Conservation (phyloP, 2,888 invertebrate genomes). For the Cerastoderma edule region DNA sequence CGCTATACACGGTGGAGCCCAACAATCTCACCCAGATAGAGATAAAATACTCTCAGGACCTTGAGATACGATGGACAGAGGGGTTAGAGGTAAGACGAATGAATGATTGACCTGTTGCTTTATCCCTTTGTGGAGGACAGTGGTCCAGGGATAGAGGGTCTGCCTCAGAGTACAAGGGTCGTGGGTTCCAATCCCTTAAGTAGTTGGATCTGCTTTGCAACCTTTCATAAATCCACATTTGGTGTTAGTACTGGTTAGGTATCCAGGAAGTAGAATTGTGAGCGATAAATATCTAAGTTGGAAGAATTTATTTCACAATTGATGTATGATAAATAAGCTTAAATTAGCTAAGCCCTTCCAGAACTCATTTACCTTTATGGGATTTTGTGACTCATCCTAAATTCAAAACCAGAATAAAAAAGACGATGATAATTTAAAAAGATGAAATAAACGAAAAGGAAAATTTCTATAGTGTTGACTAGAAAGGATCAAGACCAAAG, state of each 20-base stretch:
- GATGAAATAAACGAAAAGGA: neutral
- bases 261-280: no score
- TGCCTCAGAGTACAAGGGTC: no score
- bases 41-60: conserved; percentile 30
- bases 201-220: no score
- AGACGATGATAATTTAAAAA: neutral
- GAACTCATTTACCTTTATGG: no score
- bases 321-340: no score
- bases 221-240: no score
- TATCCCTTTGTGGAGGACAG: neutral
- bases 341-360: no score
- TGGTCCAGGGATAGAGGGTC: no score
- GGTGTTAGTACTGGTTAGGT: no score
- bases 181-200: no score
- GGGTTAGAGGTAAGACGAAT: conserved; percentile 59
- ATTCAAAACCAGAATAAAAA: neutral
- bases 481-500: neutral
- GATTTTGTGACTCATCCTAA: neutral
- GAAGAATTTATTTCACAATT: no score
- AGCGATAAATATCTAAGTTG: no score
- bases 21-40: conserved; percentile 39
- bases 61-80: conserved; percentile 44
- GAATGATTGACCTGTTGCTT: neutral
- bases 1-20: conserved; percentile 28
- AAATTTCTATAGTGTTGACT: neutral